phyloP scores from a whole-genome alignment of 2,888 invertebrate genomes.

The Tetanocera ferruginea region DNA sequence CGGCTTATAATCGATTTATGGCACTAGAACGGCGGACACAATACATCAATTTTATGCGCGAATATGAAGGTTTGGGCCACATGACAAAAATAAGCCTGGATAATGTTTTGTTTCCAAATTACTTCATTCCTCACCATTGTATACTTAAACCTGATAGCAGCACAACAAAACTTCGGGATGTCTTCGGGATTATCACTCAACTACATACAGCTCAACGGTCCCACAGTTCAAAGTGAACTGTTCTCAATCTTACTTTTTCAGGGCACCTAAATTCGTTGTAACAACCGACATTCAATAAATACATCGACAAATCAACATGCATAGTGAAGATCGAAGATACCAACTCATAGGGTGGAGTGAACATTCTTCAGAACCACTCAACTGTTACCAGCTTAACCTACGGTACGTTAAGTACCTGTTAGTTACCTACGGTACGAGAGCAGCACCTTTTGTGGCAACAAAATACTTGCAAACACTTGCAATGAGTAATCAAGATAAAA shows the following conservation, averaged over 20 bases:
- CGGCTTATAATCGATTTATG: no score
- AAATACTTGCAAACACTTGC: background rate
- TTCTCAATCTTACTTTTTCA: background rate
- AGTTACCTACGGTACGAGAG: background rate
- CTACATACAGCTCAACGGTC: background rate
- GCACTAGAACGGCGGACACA: no score
- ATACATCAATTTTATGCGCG: conserved; percentile 3
- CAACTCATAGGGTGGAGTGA: background rate
- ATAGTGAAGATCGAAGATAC: background rate
- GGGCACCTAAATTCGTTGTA: background rate
- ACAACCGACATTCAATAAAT: background rate
- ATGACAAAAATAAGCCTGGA: background rate
- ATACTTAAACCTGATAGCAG: background rate
- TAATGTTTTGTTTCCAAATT: background rate
- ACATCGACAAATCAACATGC: background rate
- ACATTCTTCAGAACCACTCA: background rate
- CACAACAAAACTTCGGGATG: background rate
- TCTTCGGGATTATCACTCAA: background rate
- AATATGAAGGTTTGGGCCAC: background rate
- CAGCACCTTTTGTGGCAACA: background rate
- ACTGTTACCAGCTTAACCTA: background rate
- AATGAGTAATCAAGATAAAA: no score
- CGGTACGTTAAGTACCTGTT: no score
- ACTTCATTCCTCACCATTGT: background rate
- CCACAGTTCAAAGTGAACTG: background rate